Conservation (phyloP, 1,140 invertebrate genomes). For the Kradibia gibbosae region DNA sequence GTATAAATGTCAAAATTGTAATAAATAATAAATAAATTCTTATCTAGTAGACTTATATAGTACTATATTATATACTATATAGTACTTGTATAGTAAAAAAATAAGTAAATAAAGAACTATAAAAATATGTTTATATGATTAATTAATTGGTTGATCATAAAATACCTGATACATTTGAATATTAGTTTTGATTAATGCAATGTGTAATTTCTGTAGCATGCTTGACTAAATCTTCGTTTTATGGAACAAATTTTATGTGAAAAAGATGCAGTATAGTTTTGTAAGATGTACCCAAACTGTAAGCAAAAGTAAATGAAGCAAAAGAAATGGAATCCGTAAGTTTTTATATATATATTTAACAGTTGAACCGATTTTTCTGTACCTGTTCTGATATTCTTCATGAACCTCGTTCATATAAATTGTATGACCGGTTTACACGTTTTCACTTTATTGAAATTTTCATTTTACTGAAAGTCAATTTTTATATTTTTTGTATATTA, state of each 20-base stretch:
- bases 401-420: neutral
- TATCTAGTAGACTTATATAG: no score
- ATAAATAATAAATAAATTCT: no score
- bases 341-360: neutral
- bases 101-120: no score
- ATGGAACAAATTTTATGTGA: neutral
- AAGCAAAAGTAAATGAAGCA: neutral
- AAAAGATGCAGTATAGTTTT: neutral
- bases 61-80: no score
- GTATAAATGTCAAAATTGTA: no score
- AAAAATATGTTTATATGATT: no score
- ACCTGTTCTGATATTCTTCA: neutral
- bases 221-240: neutral
- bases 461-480: neutral
- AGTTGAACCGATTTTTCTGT: neutral
- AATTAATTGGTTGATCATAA: no score
- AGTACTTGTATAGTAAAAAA: no score
- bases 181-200: no score
- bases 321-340: neutral
- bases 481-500: neutral
- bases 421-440: neutral
- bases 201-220: neutral
- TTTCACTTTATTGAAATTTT: neutral
- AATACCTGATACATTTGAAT: no score
- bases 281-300: neutral